Percentiles rank a stretch among this genome's conserved stretches.
Conservation (phyloP, 2,888 invertebrate genomes). For the Troides helena region DNA sequence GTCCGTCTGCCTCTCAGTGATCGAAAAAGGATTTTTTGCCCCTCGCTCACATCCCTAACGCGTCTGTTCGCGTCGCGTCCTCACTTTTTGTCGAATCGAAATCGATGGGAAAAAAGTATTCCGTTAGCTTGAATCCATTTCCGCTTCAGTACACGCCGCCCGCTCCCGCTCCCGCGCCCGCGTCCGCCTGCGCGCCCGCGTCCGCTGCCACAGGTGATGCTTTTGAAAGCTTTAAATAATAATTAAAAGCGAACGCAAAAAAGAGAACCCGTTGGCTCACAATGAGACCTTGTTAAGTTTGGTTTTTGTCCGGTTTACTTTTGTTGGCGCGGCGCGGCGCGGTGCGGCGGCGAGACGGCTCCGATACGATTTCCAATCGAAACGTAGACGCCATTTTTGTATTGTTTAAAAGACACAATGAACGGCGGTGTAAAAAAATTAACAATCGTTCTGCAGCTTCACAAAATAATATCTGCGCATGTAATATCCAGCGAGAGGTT, state of each 20-base stretch:
- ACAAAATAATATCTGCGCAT: slow-evolving; percentile 58
- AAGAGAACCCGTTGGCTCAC: slow-evolving; percentile 47
- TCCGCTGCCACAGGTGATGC: slow-evolving; percentile 66
- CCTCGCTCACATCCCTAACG: slow-evolving; percentile 64
- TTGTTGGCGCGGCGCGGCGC: slow-evolving; percentile 39
- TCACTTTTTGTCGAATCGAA: slow-evolving; percentile 65
- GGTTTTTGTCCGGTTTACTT: slow-evolving; percentile 45
- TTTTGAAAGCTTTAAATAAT: slow-evolving; percentile 62
- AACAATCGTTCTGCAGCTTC: slow-evolving; percentile 6
- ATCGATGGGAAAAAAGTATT: slow-evolving; percentile 54
- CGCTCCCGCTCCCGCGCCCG: too few species aligned
- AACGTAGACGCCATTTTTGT: slow-evolving; percentile 26
- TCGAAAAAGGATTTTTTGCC: slow-evolving; percentile 48
- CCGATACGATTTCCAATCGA: slow-evolving; percentile 10
- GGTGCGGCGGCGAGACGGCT: not conserved
- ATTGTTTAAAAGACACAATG: slow-evolving; percentile 31
- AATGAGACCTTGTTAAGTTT: slow-evolving; percentile 68
- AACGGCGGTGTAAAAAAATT: not conserved
- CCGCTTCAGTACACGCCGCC: slow-evolving; percentile 69
- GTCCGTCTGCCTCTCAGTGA: slow-evolving; percentile 5
- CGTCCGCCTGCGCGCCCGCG: too few species aligned
- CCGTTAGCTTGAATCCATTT: slow-evolving; percentile 75
- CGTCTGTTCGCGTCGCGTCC: slow-evolving; percentile 68
- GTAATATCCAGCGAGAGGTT: slow-evolving; percentile 68
- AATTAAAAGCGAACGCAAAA: slow-evolving; percentile 65